Percentiles rank a stretch among this genome's conserved stretches.
Evolutionary conservation across 2,888 invertebrate genomes (phyloP).

Genomic region (Uloborus plumipes): DNA sequence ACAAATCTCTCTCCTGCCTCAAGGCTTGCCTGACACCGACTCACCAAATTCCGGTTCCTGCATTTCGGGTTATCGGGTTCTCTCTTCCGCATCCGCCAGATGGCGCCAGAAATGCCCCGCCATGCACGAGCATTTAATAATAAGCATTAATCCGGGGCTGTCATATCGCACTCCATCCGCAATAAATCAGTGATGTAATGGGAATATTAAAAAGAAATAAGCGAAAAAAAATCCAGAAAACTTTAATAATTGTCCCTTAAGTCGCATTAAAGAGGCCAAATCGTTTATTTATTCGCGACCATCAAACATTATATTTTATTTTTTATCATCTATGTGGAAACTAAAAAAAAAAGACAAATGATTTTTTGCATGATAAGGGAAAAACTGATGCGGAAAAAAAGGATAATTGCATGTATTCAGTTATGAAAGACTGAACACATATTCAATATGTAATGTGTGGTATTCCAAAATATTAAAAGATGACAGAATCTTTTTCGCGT

Average conservation of each 20-base stretch:
- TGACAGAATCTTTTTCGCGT: too few relatives aligned
- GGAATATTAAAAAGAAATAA: slow-evolving; percentile 15
- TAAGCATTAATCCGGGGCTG: slow-evolving; percentile 19
- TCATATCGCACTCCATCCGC: slow-evolving; percentile 5
- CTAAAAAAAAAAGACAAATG: too few relatives aligned
- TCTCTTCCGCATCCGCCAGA: neutral
- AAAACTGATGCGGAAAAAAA: too few relatives aligned
- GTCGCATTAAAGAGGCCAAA: slow-evolving; percentile 10
- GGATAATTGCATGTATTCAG: too few relatives aligned
- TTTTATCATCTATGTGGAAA: too few relatives aligned
- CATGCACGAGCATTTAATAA: slow-evolving; percentile 8
- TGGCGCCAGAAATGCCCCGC: slow-evolving; percentile 5
- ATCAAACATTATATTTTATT: slow-evolving; percentile 1
- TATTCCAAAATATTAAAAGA: too few relatives aligned
- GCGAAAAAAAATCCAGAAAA: slow-evolving; percentile 1
- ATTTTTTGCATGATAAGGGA: too few relatives aligned
- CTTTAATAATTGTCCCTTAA: slow-evolving; percentile 22
- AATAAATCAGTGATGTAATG: slow-evolving; percentile 14
- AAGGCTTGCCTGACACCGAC: too few relatives aligned
- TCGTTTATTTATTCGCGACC: slow-evolving; percentile 10
- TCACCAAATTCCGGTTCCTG: too few relatives aligned
- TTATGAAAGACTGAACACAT: too few relatives aligned
- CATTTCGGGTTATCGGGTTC: neutral
- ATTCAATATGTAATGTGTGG: too few relatives aligned
- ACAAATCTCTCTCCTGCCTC: too few relatives aligned